These are phyloP conservation scores for Astyanax mexicanus DNA, from an alignment of 2,797 vertebrate species.

Conservation along the genomic window DNA sequence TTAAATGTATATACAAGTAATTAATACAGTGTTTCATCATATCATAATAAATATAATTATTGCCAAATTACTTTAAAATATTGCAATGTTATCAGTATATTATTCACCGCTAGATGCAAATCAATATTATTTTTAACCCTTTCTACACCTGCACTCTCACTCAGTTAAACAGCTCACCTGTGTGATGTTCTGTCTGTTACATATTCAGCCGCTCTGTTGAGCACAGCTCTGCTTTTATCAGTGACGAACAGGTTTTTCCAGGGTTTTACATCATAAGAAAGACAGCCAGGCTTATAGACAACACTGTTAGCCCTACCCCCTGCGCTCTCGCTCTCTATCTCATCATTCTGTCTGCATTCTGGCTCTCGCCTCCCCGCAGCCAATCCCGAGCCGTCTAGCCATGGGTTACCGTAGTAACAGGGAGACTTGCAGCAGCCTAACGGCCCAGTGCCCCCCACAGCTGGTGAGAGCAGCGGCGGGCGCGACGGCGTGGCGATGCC, in stretches of 20 bases:
- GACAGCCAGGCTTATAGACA: slow-evolving; percentile 38
- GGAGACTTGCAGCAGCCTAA: slow-evolving; percentile 62
- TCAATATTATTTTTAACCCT: too few relatives aligned
- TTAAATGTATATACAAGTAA: too few relatives aligned
- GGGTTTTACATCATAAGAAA: slow-evolving; percentile 32
- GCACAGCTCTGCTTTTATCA: slow-evolving; percentile 28
- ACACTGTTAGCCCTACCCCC: slow-evolving; percentile 34
- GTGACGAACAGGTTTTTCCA: slow-evolving; percentile 11
- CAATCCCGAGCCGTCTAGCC: slow-evolving; percentile 66
- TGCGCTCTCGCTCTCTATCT: slow-evolving; percentile 23
- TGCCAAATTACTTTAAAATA: too few relatives aligned
- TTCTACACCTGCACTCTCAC: slow-evolving; percentile 21
- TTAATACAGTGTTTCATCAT: too few relatives aligned
- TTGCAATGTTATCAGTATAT: too few relatives aligned
- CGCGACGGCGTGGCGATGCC: slow-evolving; percentile 65
- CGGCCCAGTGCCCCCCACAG: slow-evolving; percentile 33
- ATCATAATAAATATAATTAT: too few relatives aligned
- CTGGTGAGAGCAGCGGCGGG: slow-evolving; percentile 62
- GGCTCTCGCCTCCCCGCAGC: slow-evolving; percentile 60
- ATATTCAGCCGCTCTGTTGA: slow-evolving; percentile 23
- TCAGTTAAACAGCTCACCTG: background rate
- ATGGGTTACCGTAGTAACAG: slow-evolving; percentile 79
- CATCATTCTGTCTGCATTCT: slow-evolving; percentile 54
- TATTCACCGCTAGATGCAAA: too few relatives aligned
- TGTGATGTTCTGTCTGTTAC: background rate